Evolutionary conservation across 2,888 invertebrate species (phyloP).

Genomic region (Meiosimyza platycephala): DNA sequence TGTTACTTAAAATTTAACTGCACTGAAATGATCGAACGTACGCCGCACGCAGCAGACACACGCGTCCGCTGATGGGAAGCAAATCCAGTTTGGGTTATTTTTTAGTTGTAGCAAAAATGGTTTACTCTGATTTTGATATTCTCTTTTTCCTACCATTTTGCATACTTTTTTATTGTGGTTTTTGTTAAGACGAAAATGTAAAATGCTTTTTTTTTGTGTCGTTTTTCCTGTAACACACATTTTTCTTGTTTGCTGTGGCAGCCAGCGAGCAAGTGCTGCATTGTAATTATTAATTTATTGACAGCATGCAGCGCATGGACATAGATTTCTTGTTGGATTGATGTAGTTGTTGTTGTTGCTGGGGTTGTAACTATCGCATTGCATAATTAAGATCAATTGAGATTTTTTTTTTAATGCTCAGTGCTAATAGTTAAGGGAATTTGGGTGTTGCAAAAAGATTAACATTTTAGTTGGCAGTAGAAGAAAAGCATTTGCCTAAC

Average conservation of each 20-base stretch:
- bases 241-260: conserved; percentile 8
- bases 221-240: conserved; percentile 6
- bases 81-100: conserved; percentile 46
- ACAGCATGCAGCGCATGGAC: conserved; percentile 47
- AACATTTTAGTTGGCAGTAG: too few species aligned
- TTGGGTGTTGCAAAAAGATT: not conserved
- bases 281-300: conserved; percentile 53
- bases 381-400: conserved; percentile 54
- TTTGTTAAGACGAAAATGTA: too few species aligned
- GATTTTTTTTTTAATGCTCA: conserved; percentile 9
- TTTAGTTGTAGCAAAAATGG: too few species aligned
- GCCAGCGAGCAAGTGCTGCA: conserved; percentile 26
- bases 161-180: not conserved
- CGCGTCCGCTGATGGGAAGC: conserved; percentile 50
- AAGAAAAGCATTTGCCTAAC: too few species aligned
- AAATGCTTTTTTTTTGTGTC: not conserved
- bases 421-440: not conserved
- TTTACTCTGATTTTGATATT: too few species aligned
- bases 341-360: not conserved
- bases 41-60: conserved; percentile 32
- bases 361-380: conserved; percentile 43
- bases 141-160: conserved; percentile 16
- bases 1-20: conserved; percentile 30
- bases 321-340: not conserved
- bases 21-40: conserved; percentile 33